These are phyloP conservation scores for Prionailurus viverrinus DNA, from an alignment of 2,113 vertebrate species.

Conservation along the genomic window DNA sequence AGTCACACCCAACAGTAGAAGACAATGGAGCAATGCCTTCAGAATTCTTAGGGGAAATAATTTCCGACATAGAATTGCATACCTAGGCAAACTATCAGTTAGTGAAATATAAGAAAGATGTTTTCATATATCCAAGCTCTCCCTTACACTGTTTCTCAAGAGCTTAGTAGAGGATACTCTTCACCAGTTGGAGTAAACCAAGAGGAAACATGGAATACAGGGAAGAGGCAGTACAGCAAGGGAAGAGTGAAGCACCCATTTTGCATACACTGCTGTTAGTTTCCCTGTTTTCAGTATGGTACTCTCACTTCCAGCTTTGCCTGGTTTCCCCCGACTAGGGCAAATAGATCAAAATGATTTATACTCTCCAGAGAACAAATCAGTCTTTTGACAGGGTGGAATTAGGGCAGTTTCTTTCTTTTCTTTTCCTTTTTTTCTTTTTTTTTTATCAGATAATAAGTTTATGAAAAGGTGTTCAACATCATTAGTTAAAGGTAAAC, in stretches of 20 bases:
- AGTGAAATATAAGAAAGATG: not conserved
- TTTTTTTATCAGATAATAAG: not conserved
- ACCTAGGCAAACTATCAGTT: not conserved
- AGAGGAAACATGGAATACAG: not conserved
- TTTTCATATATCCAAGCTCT: not conserved
- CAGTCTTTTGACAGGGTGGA: not conserved
- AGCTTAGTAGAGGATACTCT: not conserved
- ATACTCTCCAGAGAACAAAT: not conserved
- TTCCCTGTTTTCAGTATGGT: not conserved
- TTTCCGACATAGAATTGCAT: constrained; percentile 29
- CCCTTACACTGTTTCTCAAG: not conserved
- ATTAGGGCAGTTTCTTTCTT: not conserved
- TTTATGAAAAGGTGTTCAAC: not conserved
- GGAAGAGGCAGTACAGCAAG: not conserved
- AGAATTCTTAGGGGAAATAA: constrained; percentile 24
- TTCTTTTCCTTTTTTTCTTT: too few relatives aligned
- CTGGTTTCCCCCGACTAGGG: not conserved
- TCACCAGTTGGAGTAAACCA: not conserved
- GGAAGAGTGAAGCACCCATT: not conserved
- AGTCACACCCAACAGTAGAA: not conserved
- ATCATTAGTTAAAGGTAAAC: not conserved
- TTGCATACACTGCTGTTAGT: not conserved
- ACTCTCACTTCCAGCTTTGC: not conserved
- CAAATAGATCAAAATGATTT: not conserved
- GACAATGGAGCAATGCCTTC: not conserved